Percentiles rank a stretch among this genome's conserved stretches.
These are phyloP conservation scores for Apamea sordens DNA, from an alignment of 2,888 invertebrate species.

Conservation along the genomic window DNA sequence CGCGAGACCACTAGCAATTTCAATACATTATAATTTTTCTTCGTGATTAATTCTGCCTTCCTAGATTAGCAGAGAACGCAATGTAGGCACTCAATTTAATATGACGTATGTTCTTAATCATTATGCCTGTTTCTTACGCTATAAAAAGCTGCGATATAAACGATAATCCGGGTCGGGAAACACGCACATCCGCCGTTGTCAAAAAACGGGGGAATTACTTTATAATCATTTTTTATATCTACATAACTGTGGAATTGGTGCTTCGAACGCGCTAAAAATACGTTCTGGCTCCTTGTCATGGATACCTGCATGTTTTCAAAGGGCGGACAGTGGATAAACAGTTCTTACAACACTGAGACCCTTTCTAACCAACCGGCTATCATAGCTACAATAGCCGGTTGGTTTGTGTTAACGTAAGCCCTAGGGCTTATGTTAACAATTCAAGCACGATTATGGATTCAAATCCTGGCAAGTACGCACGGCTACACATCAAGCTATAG, in stretches of 20 bases:
- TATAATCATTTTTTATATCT: background rate
- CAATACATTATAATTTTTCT: constrained; percentile 27
- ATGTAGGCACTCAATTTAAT: background rate
- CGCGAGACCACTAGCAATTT: constrained; percentile 14
- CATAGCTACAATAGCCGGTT: too few species aligned
- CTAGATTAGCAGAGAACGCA: constrained; percentile 17
- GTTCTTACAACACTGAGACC: background rate
- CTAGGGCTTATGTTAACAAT: background rate
- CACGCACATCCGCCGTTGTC: constrained; percentile 23
- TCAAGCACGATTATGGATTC: background rate
- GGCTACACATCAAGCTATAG: background rate
- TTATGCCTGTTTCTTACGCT: constrained; percentile 7
- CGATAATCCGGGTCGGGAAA: constrained; percentile 11
- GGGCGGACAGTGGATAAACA: background rate
- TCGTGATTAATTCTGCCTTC: constrained; percentile 22
- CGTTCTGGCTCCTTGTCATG: background rate
- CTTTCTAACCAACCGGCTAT: background rate
- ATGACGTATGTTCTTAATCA: constrained; percentile 19
- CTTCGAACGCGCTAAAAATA: background rate
- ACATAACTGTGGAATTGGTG: background rate
- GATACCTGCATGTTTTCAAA: background rate
- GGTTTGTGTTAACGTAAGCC: too few species aligned
- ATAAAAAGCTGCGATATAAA: constrained; percentile 28
- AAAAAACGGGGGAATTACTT: constrained; percentile 1
- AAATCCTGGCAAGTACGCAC: background rate